Conservation (phyloP, 1,140 invertebrate genomes). For the Anthonomus grandis region DNA sequence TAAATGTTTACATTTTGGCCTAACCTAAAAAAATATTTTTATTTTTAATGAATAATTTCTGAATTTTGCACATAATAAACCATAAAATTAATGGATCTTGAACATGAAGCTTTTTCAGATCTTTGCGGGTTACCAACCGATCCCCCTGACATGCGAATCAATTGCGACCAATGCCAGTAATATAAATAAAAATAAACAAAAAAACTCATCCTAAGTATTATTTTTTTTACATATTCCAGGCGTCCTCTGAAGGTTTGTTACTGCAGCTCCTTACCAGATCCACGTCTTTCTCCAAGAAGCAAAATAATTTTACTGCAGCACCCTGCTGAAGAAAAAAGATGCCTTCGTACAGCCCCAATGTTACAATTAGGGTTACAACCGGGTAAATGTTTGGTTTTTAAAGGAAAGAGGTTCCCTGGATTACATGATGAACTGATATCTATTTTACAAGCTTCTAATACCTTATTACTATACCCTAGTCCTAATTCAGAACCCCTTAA, state of each 20-base stretch:
- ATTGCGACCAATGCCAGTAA: constrained; percentile 70
- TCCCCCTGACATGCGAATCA: constrained; percentile 66
- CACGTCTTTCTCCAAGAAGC: constrained; percentile 63
- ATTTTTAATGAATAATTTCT: too few relatives aligned
- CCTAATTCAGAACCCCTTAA: constrained; percentile 64
- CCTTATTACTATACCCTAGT: constrained; percentile 81
- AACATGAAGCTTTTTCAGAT: constrained; percentile 61
- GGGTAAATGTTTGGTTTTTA: constrained; percentile 73
- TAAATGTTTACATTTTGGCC: too few relatives aligned
- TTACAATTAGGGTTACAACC: constrained; percentile 68
- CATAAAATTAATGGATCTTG: constrained; percentile 41
- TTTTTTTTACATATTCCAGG: constrained; percentile 53
- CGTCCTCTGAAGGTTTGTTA: constrained; percentile 85
- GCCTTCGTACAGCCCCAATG: constrained; percentile 86
- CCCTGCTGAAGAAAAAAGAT: constrained; percentile 87
- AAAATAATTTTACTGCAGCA: constrained; percentile 83
- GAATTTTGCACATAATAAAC: too few relatives aligned
- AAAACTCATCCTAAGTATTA: constrained; percentile 7
- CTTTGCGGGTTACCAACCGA: constrained; percentile 68
- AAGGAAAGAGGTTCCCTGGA: constrained; percentile 80
- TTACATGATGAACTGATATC: constrained; percentile 66
- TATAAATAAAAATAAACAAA: constrained; percentile 37
- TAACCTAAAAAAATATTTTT: too few relatives aligned
- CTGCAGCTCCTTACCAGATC: constrained; percentile 75
- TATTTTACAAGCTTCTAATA: constrained; percentile 67